These are phyloP conservation scores for Pteria penguin DNA, from an alignment of 2,888 invertebrate genomes.

Conservation along the genomic window DNA sequence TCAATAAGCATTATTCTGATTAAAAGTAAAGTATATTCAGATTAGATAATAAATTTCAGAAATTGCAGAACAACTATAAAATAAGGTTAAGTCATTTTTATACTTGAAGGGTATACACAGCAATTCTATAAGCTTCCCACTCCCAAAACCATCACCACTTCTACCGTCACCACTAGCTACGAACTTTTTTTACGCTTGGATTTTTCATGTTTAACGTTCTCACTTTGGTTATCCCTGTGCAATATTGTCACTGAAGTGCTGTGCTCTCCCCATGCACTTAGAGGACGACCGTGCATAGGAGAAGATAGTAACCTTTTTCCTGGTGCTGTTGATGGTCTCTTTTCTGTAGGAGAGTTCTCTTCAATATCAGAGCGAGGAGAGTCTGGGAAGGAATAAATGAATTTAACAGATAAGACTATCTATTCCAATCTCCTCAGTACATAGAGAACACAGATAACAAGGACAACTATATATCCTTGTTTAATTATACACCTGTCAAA, in stretches of 20 bases:
- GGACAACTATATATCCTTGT: too few relatives aligned
- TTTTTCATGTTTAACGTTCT: conserved; percentile 31
- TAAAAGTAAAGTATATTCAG: too few relatives aligned
- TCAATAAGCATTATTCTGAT: too few relatives aligned
- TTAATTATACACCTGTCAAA: too few relatives aligned
- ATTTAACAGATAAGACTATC: too few relatives aligned
- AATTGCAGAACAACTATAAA: too few relatives aligned
- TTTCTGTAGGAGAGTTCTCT: conserved; percentile 35
- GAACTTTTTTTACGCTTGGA: conserved; percentile 23
- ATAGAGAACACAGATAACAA: too few relatives aligned
- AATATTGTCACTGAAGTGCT: conserved; percentile 24
- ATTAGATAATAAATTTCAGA: too few relatives aligned
- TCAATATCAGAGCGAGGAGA: conserved; percentile 63
- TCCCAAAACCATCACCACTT: conserved; percentile 14
- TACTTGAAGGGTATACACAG: too few relatives aligned
- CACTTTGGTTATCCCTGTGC: conserved; percentile 41
- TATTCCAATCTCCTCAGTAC: too few relatives aligned
- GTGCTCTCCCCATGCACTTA: conserved; percentile 49
- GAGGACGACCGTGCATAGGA: conserved; percentile 46
- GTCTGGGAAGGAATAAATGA: too few relatives aligned
- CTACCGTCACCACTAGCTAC: conserved; percentile 21
- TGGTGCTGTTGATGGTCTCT: conserved; percentile 55
- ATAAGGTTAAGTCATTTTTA: too few relatives aligned
- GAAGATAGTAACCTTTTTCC: conserved; percentile 48
- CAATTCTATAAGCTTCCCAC: neutral